Evolutionary conservation across 2,113 vertebrate genomes (phyloP).

Genomic region (Aplodontia rufa): DNA sequence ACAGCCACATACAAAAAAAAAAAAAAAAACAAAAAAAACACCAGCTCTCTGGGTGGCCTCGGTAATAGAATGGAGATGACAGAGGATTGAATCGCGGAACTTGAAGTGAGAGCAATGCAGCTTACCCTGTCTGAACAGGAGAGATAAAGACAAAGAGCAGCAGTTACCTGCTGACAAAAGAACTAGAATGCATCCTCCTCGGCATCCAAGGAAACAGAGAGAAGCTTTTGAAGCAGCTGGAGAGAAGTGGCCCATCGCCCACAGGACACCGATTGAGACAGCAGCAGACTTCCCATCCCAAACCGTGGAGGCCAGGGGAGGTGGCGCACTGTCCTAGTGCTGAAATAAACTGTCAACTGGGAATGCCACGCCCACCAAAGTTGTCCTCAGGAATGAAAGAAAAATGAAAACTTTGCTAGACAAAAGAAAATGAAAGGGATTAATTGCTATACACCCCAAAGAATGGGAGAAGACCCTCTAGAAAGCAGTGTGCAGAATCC

Average conservation of each 20-base stretch:
- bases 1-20: no score
- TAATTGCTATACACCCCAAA: no score
- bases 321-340: background rate
- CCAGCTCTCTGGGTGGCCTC: background rate
- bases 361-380: background rate
- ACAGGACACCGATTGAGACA: no score
- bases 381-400: background rate
- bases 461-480: background rate
- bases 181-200: no score
- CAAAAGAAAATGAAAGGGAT: no score
- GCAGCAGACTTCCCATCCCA: background rate
- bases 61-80: background rate
- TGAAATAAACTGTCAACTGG: background rate
- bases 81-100: background rate
- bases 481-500: no score
- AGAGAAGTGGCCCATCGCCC: background rate
- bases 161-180: background rate
- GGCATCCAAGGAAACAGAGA: background rate
- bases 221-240: background rate
- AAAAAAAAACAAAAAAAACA: no score
- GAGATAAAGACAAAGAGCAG: background rate
- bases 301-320: fast-evolving
- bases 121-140: background rate
- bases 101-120: background rate
- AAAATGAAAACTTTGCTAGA: background rate